Evolutionary conservation across 2,797 vertebrate species (phyloP).

Genomic region (Vireo griseus): DNA sequence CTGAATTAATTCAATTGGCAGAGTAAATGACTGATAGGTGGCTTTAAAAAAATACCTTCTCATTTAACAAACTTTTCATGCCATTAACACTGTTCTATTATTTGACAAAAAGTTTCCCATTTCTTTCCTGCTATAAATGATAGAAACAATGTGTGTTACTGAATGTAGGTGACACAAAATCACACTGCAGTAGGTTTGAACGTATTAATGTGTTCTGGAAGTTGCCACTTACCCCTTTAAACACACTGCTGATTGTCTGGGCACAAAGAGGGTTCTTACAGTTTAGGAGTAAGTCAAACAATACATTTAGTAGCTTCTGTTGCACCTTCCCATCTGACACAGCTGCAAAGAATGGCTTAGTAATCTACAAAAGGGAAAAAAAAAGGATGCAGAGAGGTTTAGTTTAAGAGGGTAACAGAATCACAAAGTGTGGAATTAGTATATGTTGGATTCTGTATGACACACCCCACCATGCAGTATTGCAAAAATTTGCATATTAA

Average conservation of each 20-base stretch:
- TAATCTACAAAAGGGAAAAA: slow-evolving; percentile 78
- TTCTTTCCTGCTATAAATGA: background rate
- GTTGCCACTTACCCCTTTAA: slow-evolving; percentile 85
- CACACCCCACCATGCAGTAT: background rate
- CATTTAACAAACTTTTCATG: background rate
- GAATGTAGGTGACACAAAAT: background rate
- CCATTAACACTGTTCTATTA: background rate
- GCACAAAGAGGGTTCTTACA: slow-evolving; percentile 77
- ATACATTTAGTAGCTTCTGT: slow-evolving; percentile 82
- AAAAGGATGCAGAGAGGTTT: background rate
- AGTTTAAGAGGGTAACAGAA: background rate
- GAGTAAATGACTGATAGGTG: background rate
- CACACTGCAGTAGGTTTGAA: background rate
- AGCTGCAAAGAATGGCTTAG: slow-evolving; percentile 86
- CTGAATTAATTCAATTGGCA: background rate
- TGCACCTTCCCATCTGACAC: slow-evolving; percentile 81
- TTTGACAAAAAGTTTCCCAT: background rate
- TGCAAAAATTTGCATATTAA: background rate
- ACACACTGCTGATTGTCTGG: slow-evolving; percentile 81
- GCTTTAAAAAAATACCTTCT: background rate
- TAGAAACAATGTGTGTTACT: background rate
- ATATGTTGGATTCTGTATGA: background rate
- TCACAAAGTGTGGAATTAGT: background rate
- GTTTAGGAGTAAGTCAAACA: slow-evolving; percentile 87
- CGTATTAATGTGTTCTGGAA: background rate